Percentiles rank a stretch among this genome's conserved stretches.
phyloP scores from a whole-genome alignment of 2,888 invertebrate species.

The Altica lythri region DNA sequence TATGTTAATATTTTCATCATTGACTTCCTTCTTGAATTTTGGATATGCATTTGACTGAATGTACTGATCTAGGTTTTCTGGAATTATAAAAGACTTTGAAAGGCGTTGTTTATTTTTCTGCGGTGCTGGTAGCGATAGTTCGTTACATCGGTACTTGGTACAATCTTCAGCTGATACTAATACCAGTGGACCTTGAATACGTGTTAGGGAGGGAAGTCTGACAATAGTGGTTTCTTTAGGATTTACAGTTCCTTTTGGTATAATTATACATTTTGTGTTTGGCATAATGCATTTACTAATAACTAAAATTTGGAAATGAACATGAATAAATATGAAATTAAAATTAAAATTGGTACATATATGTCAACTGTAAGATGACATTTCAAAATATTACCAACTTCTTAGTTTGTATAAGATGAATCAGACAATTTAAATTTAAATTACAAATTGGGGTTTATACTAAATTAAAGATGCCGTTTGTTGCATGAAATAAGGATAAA shows the following conservation, averaged over 20 bases:
- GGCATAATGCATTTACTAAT: too few species aligned
- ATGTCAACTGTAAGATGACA: too few species aligned
- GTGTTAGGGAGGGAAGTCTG: neutral
- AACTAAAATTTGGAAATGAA: too few species aligned
- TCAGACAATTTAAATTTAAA: too few species aligned
- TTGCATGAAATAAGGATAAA: too few species aligned
- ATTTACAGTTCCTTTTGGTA: conserved; percentile 5
- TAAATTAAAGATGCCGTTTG: too few species aligned
- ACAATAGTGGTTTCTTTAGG: conserved; percentile 3
- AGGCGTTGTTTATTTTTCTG: neutral
- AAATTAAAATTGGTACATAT: too few species aligned
- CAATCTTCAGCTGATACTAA: neutral
- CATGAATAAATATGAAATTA: too few species aligned
- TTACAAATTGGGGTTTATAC: too few species aligned
- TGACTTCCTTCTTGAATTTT: neutral
- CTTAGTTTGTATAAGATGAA: too few species aligned
- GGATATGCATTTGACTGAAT: neutral
- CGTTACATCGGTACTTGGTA: too few species aligned
- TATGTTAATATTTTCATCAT: neutral
- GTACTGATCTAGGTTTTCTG: neutral
- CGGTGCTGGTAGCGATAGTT: neutral
- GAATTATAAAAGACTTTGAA: neutral
- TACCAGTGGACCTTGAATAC: conserved; percentile 1
- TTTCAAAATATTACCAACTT: too few species aligned
- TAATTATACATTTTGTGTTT: conserved; percentile 1